phyloP scores from a whole-genome alignment of 1,140 invertebrate genomes.

The Drosophila tani region DNA sequence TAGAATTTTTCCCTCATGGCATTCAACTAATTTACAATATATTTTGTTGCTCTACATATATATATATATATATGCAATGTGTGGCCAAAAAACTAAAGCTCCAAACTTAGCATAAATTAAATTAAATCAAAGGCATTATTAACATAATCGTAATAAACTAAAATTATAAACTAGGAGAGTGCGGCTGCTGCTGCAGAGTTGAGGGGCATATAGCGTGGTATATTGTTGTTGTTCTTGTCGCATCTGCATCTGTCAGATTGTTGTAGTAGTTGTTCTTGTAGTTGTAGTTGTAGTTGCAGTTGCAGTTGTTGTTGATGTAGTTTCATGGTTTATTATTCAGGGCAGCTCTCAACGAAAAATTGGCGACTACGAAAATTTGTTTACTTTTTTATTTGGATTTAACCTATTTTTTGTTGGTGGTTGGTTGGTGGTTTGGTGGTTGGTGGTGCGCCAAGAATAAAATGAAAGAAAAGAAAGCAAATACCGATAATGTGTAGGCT shows the following conservation, averaged over 20 bases:
- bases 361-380: constrained; percentile 76
- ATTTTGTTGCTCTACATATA: constrained; percentile 17
- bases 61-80: constrained; percentile 17
- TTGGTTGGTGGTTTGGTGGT: constrained; percentile 41
- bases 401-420: constrained; percentile 48
- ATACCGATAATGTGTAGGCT: constrained; percentile 60
- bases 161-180: constrained; percentile 71
- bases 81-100: constrained; percentile 43
- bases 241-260: constrained; percentile 37
- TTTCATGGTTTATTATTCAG: constrained; percentile 53
- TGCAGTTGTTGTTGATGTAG: constrained; percentile 31
- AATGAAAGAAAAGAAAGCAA: constrained; percentile 73
- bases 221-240: constrained; percentile 39
- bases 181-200: constrained; percentile 49
- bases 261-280: constrained; percentile 14
- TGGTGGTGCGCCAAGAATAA: constrained; percentile 65
- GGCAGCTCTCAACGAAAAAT: constrained; percentile 78
- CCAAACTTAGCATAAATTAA: constrained; percentile 61
- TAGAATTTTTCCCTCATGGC: constrained; percentile 34
- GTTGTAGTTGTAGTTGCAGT: constrained; percentile 43
- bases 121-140: constrained; percentile 49
- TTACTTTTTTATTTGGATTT: constrained; percentile 54
- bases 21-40: constrained; percentile 59
- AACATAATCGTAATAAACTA: constrained; percentile 51
- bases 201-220: constrained; percentile 38